Percentiles rank a stretch among this genome's conserved stretches.
Conservation (phyloP, 35 echinoderm and acorn worm genomes). For the Ptychodera flava region DNA sequence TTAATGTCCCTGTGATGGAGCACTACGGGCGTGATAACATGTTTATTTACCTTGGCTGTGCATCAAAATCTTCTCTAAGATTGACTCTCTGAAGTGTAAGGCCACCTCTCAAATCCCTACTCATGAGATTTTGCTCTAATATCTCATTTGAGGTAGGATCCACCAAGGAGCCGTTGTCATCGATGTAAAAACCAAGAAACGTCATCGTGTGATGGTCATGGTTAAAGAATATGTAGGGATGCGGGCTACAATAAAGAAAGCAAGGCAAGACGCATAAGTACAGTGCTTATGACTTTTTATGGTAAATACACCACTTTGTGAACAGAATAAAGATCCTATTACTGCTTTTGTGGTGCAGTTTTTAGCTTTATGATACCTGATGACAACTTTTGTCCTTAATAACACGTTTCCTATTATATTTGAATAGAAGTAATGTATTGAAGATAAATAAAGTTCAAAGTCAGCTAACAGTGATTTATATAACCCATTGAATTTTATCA, state of each 20-base stretch:
- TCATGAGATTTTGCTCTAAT: conserved; percentile 18
- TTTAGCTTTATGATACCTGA: too few species aligned
- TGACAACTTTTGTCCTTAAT: too few species aligned
- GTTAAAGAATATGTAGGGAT: conserved; percentile 37
- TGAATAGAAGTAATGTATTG: too few species aligned
- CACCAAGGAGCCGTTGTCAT: neutral
- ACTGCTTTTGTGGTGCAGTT: neutral
- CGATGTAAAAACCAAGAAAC: conserved; percentile 20
- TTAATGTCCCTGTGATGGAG: too few species aligned
- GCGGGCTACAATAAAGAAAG: conserved; percentile 8
- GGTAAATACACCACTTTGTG: neutral
- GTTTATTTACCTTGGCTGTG: conserved; percentile 9
- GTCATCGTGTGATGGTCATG: conserved; percentile 2
- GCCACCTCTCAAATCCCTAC: neutral
- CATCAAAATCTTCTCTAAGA: conserved; percentile 24
- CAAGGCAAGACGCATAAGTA: too few species aligned
- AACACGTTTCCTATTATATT: too few species aligned
- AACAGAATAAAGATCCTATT: neutral
- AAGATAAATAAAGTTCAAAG: too few species aligned
- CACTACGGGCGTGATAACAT: too few species aligned
- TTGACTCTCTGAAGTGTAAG: conserved; percentile 6
- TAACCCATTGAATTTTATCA: too few species aligned
- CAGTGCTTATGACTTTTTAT: neutral
- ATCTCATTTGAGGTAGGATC: neutral
- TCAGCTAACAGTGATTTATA: too few species aligned